Base-by-base conservation (phyloP, 1,140 invertebrate genomes). In the Drosophila kohkoa region DNA sequence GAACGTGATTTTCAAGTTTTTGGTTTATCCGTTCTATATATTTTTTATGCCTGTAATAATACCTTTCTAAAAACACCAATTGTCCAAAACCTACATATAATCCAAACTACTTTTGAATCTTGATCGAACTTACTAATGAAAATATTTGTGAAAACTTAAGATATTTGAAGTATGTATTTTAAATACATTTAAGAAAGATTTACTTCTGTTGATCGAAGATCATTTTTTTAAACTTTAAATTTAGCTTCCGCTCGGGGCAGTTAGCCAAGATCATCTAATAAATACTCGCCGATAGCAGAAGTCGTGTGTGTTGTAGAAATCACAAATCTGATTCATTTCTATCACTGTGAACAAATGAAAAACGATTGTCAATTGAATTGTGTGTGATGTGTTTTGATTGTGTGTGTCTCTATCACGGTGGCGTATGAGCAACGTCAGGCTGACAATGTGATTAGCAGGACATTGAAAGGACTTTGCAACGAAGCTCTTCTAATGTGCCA, bases 371-470 rank as follows among this genome's bases (percentile, higher is more conserved):
- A 16, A 55, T 55, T 55, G 13, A 55, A 46, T 55, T 55, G 38
- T 5, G 8, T 52, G 48, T 52, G 1, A 16, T 46, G 10, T 48
- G 49, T 32, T 32, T 5, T 38, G 35, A 38, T 38, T 43, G 41
- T 13, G 41, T 38, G 0, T 43, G 41, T 13, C 41, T 59, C 41
- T 59, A 13, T 5, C 25, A 58, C 63, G 55, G 55, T 60, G 66
- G 64, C 67, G 79, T 83, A 82, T 83, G 80, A 75, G 81, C 81
- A 65, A 69, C 70, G 64, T 28, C n/a, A 13, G 16, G 54, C 38
- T 13, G 13, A 62, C 57, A 82, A 79, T 88, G 82, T 88, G 82
- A 87, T 87, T 87, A 87, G 82, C 83, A 87, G 83, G 76, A 81
- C 87, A 86, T 87, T 87, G 79, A 77, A 82, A 75, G 72, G 32